Conservation (phyloP, 2,888 invertebrate species). For the Pristionchus japonicus region DNA sequence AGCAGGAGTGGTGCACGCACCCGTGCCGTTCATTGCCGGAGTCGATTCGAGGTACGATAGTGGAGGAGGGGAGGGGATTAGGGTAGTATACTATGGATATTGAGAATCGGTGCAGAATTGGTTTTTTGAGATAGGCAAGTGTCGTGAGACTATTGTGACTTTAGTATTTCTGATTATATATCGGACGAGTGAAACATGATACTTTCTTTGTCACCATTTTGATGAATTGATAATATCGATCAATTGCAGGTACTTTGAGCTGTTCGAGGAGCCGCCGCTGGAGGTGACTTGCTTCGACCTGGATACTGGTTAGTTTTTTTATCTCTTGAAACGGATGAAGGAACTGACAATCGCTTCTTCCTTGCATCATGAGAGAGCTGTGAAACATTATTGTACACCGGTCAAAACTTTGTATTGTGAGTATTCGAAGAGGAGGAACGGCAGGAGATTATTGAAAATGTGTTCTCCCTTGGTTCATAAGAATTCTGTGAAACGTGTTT, state of each 20-base stretch:
- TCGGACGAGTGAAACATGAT: not conserved
- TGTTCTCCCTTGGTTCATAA: not conserved
- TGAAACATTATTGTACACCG: too few species aligned
- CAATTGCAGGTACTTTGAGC: slow-evolving; percentile 85
- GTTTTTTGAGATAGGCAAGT: not conserved
- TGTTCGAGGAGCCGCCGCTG: slow-evolving; percentile 91
- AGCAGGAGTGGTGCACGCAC: slow-evolving; percentile 94
- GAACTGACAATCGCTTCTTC: too few species aligned
- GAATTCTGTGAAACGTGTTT: not conserved
- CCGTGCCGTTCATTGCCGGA: slow-evolving; percentile 91
- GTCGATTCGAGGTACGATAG: slow-evolving; percentile 72
- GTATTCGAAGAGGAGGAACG: too few species aligned
- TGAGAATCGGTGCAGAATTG: not conserved
- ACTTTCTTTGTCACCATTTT: not conserved
- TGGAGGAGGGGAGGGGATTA: not conserved
- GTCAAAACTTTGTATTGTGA: too few species aligned
- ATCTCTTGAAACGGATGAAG: not conserved
- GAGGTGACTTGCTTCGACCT: slow-evolving; percentile 98
- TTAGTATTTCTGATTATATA: too few species aligned
- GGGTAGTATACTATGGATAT: not conserved
- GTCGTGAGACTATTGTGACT: not conserved
- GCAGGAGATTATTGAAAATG: not conserved
- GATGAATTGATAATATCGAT: slow-evolving; percentile 80
- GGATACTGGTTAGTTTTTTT: slow-evolving; percentile 83
- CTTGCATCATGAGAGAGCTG: too few species aligned